Evolutionary conservation across 2,113 vertebrate species (phyloP).

Genomic region (Leptobrachium leishanense): DNA sequence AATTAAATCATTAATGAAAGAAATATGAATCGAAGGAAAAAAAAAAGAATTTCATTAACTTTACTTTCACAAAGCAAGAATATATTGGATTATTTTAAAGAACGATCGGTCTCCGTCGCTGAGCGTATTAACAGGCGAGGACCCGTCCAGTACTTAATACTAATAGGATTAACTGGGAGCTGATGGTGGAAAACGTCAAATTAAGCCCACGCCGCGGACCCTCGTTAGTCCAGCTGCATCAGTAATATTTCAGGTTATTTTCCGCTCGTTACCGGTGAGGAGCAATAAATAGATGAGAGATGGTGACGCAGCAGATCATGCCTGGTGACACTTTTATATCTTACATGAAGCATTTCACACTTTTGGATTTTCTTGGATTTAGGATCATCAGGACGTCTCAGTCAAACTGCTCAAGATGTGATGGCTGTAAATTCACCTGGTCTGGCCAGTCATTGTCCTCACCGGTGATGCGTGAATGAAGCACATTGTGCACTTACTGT

Average conservation of each 20-base stretch:
- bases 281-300: background rate
- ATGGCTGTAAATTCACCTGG: no score
- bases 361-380: no score
- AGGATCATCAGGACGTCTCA: no score
- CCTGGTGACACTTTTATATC: no score
- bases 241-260: background rate
- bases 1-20: slow-evolving; percentile 36
- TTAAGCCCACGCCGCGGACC: background rate
- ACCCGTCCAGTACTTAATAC: slow-evolving; percentile 15
- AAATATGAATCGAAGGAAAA: slow-evolving; percentile 31
- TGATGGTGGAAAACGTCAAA: background rate
- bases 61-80: slow-evolving; percentile 24
- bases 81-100: slow-evolving; percentile 29
- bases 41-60: slow-evolving; percentile 37
- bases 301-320: background rate
- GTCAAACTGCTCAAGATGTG: no score
- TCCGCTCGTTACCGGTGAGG: background rate
- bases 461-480: no score
- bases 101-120: background rate
- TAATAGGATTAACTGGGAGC: slow-evolving; percentile 17
- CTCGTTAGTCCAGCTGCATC: no score
- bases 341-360: no score
- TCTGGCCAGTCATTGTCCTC: no score
- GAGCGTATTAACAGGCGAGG: background rate
- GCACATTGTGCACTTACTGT: no score